phyloP scores from a whole-genome alignment of 1,140 invertebrate genomes.

The Ditylenchus dipsaci region DNA sequence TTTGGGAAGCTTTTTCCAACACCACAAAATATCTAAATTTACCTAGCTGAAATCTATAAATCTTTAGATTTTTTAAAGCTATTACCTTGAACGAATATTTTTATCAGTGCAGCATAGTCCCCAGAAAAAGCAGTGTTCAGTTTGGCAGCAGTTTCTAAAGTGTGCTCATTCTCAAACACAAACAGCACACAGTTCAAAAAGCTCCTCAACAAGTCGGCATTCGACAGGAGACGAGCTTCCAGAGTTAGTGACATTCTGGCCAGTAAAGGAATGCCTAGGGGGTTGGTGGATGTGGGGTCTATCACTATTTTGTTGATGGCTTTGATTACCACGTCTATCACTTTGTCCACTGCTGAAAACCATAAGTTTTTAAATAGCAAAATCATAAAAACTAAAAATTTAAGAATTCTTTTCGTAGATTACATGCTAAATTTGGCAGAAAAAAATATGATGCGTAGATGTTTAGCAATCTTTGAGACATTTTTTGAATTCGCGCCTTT shows the following conservation, averaged over 20 bases:
- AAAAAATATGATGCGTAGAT: too few relatives aligned
- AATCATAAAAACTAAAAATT: background rate
- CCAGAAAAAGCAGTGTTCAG: conserved; percentile 33
- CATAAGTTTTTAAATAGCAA: background rate
- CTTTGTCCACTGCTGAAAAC: background rate
- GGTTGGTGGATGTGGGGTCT: background rate
- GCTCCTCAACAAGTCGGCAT: conserved; percentile 13
- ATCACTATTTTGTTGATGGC: background rate
- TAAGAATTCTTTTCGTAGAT: too few relatives aligned
- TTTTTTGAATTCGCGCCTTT: too few relatives aligned
- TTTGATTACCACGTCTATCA: conserved; percentile 2
- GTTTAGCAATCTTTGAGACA: too few relatives aligned
- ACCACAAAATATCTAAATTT: conserved; percentile 14
- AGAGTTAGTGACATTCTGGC: conserved; percentile 8
- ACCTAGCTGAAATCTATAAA: background rate
- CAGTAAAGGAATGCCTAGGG: conserved; percentile 11
- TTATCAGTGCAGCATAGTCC: conserved; percentile 22
- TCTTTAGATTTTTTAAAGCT: background rate
- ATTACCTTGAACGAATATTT: background rate
- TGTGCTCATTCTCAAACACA: conserved; percentile 19
- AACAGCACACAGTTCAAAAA: conserved; percentile 16
- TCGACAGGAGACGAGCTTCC: conserved; percentile 14
- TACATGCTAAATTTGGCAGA: too few relatives aligned
- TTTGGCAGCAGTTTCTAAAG: background rate
- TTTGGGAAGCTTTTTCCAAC: conserved; percentile 23